Base-by-base conservation (phyloP, 2,888 invertebrate species). In the Dusona sp. region DNA sequence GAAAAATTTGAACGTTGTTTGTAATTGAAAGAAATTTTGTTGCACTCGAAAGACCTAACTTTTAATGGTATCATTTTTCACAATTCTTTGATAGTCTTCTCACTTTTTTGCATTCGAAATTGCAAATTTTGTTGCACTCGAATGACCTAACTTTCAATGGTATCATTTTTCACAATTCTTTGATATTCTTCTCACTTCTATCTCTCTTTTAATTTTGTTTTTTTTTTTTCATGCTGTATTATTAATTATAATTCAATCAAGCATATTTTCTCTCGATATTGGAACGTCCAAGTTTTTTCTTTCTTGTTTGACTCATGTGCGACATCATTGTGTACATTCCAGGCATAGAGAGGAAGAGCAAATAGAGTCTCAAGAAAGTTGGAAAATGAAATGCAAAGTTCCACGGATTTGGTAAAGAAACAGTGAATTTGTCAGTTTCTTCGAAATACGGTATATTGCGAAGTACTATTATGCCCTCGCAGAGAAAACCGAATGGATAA, bases 351-450 rank as follows among this genome's bases (percentile, higher is more conserved):
- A 98, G 94, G 13, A 98, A 90, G 48, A 98, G 94, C 19, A 99
- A 94, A 94, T 99, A 98, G 1, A 97, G 89, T 90, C 97, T 96
- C 90, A 99, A 94, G 85, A 98, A 95, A 0, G 96, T 95, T 0
- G 98, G 97, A 95, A 98, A 97, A 92, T 98, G 97, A 94, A 99
- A 98, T 0, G 97, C 96, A 89, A 98, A 96, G 94, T 99, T 99
- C 96, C 96, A 97, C 4, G 95, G 92, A 93, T 99, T 99, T 0
- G 99, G 99, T 93, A 99, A 92, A 0, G 96, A 94, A 2, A 98
- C 92, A 0, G 97, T 96, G 92, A 97, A 98, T 79, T 95, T 96
- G 74, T 96, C 95, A 0, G 98, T 98, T 92, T 98, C 97, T 89
- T 98, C 98, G 91, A 98, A 98, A 93, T 97, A 98, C 0, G 98